Conservation (phyloP, 2,113 vertebrate species). For the Etheostoma spectabile region DNA sequence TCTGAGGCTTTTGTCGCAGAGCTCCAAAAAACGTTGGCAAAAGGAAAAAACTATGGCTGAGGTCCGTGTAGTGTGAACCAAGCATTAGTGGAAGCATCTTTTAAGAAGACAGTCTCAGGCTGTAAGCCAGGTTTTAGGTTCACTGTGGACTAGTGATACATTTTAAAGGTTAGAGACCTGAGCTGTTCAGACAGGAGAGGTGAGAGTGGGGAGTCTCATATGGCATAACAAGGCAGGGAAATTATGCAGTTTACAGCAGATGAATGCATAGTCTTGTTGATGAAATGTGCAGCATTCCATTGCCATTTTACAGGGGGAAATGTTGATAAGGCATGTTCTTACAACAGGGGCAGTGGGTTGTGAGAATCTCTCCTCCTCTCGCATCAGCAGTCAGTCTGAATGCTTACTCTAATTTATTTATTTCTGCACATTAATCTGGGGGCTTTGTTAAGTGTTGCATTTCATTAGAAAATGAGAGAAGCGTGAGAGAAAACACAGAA, state of each 20-base stretch:
- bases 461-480: constrained; percentile 56
- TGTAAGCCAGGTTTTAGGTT: constrained; percentile 16
- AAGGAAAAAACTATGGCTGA: too few relatives aligned
- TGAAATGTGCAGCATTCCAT: constrained; percentile 46
- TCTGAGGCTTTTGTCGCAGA: too few relatives aligned
- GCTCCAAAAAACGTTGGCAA: too few relatives aligned
- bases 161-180: constrained; percentile 27
- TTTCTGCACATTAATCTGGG: constrained; percentile 60
- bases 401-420: constrained; percentile 56
- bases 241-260: constrained; percentile 50
- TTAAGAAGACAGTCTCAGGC: background rate
- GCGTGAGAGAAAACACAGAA: constrained; percentile 1
- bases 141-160: constrained; percentile 13
- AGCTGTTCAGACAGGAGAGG: constrained; percentile 17
- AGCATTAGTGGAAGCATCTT: constrained; percentile 1
- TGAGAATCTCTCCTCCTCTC: constrained; percentile 68
- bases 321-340: constrained; percentile 72
- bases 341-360: constrained; percentile 68
- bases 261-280: constrained; percentile 34
- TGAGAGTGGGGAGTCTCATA: constrained; percentile 6
- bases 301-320: constrained; percentile 60
- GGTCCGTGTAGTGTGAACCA: too few relatives aligned
- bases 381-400: constrained; percentile 69
- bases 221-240: constrained; percentile 34
- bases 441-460: constrained; percentile 63